Conservation (phyloP, 2,888 invertebrate species). For the Volucella bombylans region DNA sequence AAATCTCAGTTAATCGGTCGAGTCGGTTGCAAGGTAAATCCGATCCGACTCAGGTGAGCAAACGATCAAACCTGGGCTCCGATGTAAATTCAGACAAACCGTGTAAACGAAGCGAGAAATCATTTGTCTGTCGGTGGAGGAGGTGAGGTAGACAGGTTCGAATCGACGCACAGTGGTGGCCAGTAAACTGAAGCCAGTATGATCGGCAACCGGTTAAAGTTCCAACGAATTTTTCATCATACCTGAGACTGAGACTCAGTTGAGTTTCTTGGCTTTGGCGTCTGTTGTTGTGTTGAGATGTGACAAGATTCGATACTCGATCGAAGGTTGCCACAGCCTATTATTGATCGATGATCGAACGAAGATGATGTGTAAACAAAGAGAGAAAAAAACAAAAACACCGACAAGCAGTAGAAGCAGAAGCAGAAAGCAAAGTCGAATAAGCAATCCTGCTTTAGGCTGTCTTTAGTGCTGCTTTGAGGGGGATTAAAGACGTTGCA, state of each 20-base stretch:
- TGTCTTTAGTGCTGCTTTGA: not conserved
- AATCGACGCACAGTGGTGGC: conserved; percentile 62
- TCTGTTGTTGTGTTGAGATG: conserved; percentile 1
- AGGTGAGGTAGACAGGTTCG: conserved; percentile 38
- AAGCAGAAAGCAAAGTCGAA: not conserved
- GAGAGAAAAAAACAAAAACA: conserved; percentile 41
- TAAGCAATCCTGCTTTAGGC: conserved; percentile 32
- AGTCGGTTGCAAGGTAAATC: conserved; percentile 31
- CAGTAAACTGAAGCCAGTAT: conserved; percentile 16
- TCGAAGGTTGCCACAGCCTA: conserved; percentile 52
- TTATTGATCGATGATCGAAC: conserved; percentile 60
- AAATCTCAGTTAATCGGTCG: conserved; percentile 65
- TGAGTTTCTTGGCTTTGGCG: not conserved
- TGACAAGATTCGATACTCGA: conserved; percentile 66
- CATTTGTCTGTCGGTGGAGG: conserved; percentile 28
- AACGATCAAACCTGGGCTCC: conserved; percentile 41
- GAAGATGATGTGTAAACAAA: conserved; percentile 73
- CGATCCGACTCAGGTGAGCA: conserved; percentile 32
- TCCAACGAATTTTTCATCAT: conserved; percentile 21
- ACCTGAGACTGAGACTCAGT: conserved; percentile 6
- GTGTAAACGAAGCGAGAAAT: conserved; percentile 65
- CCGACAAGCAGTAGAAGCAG: not conserved
- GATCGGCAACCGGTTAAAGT: conserved; percentile 59
- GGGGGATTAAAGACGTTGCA: conserved; percentile 31
- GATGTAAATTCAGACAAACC: conserved; percentile 14